phyloP scores from a whole-genome alignment of 2,113 vertebrate species.

The Aegypius monachus region DNA sequence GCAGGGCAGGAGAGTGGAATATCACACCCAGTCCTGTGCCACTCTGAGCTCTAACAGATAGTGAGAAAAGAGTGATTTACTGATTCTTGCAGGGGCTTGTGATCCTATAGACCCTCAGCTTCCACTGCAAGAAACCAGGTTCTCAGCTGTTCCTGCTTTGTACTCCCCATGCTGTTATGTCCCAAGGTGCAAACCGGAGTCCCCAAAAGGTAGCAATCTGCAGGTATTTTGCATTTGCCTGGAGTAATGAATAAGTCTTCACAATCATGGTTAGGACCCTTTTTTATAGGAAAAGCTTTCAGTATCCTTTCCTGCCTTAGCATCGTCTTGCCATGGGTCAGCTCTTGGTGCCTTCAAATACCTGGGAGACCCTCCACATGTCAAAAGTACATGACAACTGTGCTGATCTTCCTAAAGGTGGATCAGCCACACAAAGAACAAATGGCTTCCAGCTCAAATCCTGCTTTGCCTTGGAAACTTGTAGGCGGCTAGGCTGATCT shows the following conservation, averaged over 20 bases:
- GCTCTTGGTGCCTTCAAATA: background rate
- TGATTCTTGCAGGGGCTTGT: background rate
- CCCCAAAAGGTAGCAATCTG: background rate
- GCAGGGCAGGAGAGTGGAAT: background rate
- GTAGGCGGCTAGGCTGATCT: background rate
- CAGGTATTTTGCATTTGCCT: background rate
- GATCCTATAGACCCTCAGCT: background rate
- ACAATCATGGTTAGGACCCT: accelerated
- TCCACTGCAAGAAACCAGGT: background rate
- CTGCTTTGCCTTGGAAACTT: background rate
- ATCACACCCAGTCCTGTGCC: background rate
- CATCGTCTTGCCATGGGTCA: background rate
- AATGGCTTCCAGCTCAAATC: background rate
- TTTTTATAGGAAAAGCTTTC: background rate
- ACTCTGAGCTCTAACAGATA: background rate
- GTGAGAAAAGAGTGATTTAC: background rate
- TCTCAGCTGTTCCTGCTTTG: background rate
- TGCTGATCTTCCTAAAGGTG: background rate
- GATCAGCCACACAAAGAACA: background rate
- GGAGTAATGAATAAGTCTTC: background rate
- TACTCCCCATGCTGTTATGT: background rate
- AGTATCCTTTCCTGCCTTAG: background rate
- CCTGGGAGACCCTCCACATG: background rate
- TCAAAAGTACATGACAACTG: background rate
- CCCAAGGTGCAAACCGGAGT: background rate